Evolutionary conservation across 2,113 vertebrate species (phyloP), one percentile per base, ranked within the genome.

Genomic region (Leucosticte australis): DNA sequence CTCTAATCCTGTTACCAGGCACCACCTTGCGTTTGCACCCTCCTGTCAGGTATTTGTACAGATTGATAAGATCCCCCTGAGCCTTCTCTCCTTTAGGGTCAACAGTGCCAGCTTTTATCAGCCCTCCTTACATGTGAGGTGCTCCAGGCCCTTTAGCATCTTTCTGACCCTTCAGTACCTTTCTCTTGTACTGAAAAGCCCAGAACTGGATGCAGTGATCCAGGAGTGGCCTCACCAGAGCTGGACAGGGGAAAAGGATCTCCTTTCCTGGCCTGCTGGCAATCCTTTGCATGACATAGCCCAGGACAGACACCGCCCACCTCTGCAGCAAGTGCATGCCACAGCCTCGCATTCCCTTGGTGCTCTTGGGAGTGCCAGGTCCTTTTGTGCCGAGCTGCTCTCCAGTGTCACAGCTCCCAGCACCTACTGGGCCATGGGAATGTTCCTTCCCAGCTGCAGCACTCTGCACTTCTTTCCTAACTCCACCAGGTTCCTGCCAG

Each of bases 341-440:
- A n/a, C n/a, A n/a, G 39, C 53, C 9, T 20, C 5, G 0, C 0
- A 1, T 11, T 47, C 49, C 35, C 22, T 11, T 7, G 26, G 11
- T 10, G 8, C 27, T 55, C 18, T 18, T 9, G 53, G 19, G 11
- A 56, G 18, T 2, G 2, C 13, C 2, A 5, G 19, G 3, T 35
- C 24, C 16, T 53, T n/a, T 7, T 11, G 39, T 47, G 23, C 17
- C 3, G 1, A 85, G 56, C 23, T 49, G 9, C 42, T n/a, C 59
- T 24, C 24, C 52, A 35, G 16, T 7, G 20, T 15, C 4, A 1
- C 5, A 1, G 53, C 21, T 24, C 21, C 33, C 50, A 74, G n/a
- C 30, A 37, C 0, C 0, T 4, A 15, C 0, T 11, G 11, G 14
- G 19, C 7, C 35, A 46, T 3, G 12, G 37, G 6, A 17, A 2